Base-by-base conservation (phyloP, 1,140 invertebrate genomes). In the Drosophila teissieri region DNA sequence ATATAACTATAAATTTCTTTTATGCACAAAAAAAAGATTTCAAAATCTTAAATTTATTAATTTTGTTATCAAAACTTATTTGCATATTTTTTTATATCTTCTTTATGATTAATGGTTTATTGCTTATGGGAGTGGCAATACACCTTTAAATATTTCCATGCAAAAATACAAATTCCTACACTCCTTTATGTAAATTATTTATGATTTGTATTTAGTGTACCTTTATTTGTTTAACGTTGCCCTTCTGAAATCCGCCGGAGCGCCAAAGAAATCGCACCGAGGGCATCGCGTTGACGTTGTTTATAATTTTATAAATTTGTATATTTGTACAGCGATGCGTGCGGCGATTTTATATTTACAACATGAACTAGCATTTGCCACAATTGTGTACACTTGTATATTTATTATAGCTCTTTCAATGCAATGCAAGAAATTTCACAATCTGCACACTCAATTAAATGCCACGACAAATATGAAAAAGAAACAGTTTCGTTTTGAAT, bases 221-320 rank as follows among this genome's bases (percentile, higher is more conserved):
- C 84, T 53, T 67, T 57, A 70, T 75, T 65, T 75, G 55, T 62
- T 74, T 84, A n/a, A 69, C 73, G 61, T 64, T 80, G 55, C 67
- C 76, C 62, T 80, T 75, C 58, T 85, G 77, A 57, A 80, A 70
- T 63, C 69, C 74, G 44, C 77, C 69, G 39, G 79, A 76, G 60
- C 79, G 83, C 83, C 83, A 85, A 72, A 85, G 68, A 61, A 89
- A 89, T 14, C 85, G 85, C 62, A 63, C 49, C 42, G 84, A 75
- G 45, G 84, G 84, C 84, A 89, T 89, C 19, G 40, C 53, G 44
- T 36, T 17, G 37, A 24, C 58, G 60, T 51, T 68, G 39, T 63
- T 74, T 75, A 44, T 42, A 37, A 34, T 48, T 63, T 46, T 40
- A 40, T 54, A 34, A 36, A 19, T 52, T 22, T 34, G 24, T 62